These are phyloP conservation scores for Drosophila athabasca DNA, from an alignment of 1,140 invertebrate genomes.

Conservation along the genomic window DNA sequence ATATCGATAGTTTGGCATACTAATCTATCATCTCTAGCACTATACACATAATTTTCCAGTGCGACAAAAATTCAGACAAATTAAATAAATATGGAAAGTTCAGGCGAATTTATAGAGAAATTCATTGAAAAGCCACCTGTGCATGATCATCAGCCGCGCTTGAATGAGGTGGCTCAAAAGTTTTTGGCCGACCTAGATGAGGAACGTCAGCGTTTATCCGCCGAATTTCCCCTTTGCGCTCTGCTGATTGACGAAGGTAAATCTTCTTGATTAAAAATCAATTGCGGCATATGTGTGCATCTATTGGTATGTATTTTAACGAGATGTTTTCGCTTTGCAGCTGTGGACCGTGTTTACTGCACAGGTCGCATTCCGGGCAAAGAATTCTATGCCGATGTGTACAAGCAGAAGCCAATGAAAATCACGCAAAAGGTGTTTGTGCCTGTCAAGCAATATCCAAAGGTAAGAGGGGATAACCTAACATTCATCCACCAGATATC, in stretches of 20 bases:
- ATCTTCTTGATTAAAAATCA: conserved; percentile 1
- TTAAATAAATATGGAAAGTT: conserved; percentile 44
- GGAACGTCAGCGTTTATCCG: conserved; percentile 65
- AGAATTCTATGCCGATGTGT: conserved; percentile 79
- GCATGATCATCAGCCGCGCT: conserved; percentile 68
- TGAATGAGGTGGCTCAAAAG: conserved; percentile 76
- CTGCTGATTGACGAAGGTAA: conserved; percentile 74
- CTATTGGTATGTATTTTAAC: neutral
- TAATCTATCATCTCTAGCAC: conserved; percentile 1
- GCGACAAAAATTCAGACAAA: neutral
- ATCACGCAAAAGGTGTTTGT: conserved; percentile 91
- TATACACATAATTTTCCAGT: conserved; percentile 57
- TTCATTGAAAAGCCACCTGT: conserved; percentile 56
- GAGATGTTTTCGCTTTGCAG: conserved; percentile 13
- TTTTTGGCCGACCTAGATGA: conserved; percentile 74
- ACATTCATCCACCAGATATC: neutral
- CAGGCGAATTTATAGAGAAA: conserved; percentile 60
- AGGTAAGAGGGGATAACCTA: conserved; percentile 85
- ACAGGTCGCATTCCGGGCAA: conserved; percentile 78
- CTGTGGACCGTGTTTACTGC: conserved; percentile 72
- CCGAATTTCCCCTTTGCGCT: conserved; percentile 68
- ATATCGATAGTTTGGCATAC: neutral
- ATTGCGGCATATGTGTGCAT: neutral
- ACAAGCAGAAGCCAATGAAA: conserved; percentile 89
- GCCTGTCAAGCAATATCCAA: conserved; percentile 92